Evolutionary conservation across 2,797 vertebrate species (phyloP), one percentile per base, ranked within the genome.

Genomic region (Cyprinodon diabolis): DNA sequence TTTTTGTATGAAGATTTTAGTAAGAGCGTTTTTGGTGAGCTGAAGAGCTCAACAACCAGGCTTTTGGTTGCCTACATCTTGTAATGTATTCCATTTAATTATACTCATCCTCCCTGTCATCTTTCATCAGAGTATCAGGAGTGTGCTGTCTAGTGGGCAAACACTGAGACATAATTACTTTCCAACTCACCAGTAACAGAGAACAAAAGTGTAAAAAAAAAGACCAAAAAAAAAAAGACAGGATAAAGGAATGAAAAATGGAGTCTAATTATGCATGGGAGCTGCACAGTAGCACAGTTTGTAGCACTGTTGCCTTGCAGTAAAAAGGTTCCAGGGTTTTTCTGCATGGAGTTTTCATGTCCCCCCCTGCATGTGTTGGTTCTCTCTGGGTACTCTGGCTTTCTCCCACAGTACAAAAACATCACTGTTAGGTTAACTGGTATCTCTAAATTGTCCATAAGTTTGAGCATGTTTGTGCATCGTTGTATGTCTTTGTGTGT

Each of bases 61-160:
- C 78, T 84, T 60, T 30, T 72, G 82, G 87, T 15, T 3, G 11
- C 40, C 19, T 14, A 35, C 75, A 71, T 81, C 70, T 75, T 80
- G 75, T 87, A 87, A 89, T 90, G 69, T 88, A 89, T 91, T 90
- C 89, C 76, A 84, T 93, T 93, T 91, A 87, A 91, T 92, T 91
- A 88, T 78, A 87, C 87, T 82, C 83, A 79, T 81, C 82, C 89
- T 88, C 84, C 76, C 85, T 90, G 90, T 86, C 83, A 78, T 80
- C 89, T 88, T 89, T 92, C 90, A 90, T 91, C 91, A 90, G 87
- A 75, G 81, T 81, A 94, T 91, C 88, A 82, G 88, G 85, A 87
- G 86, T 79, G 84, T 68, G 65, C 71, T 49, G 78, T 89, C 87
- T 91, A 76, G 69, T 81, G 85, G 88, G 87, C 88, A 84, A 80